phyloP scores from a whole-genome alignment of 2,113 vertebrate species.

The Campylomormyrus numenius region DNA sequence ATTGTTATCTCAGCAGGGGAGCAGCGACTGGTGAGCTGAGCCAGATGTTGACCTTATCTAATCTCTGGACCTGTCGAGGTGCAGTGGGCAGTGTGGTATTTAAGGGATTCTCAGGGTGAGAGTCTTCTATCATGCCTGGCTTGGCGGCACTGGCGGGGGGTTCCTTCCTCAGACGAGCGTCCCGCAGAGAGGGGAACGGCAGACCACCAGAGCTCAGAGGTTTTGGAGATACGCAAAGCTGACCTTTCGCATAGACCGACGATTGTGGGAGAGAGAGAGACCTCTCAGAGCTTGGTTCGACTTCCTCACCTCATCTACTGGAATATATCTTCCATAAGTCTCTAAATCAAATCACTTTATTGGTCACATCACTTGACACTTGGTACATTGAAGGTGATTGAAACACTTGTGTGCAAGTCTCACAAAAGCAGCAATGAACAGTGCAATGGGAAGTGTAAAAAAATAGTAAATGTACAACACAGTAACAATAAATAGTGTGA shows the following conservation, averaged over 20 bases:
- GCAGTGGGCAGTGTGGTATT: neutral
- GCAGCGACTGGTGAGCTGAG: neutral
- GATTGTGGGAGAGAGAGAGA: neutral
- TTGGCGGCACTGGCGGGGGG: neutral
- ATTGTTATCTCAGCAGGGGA: neutral
- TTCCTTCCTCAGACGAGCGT: neutral
- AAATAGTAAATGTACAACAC: neutral
- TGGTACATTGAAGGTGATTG: neutral
- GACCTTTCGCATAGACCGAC: neutral
- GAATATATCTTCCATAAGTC: neutral
- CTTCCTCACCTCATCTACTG: neutral
- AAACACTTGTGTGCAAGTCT: neutral
- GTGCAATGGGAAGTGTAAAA: neutral
- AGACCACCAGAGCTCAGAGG: neutral
- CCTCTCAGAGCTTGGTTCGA: neutral
- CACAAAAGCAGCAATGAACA: neutral
- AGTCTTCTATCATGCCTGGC: neutral
- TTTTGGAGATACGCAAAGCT: neutral
- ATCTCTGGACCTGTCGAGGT: neutral
- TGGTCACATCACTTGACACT: neutral
- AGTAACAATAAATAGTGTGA: neutral
- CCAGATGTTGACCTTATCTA: constrained; percentile 8
- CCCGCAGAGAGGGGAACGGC: neutral
- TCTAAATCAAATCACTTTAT: neutral
- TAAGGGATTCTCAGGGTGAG: neutral